Percentiles rank a stretch among this genome's conserved stretches.
These are phyloP conservation scores for Serripes groenlandicus DNA, from an alignment of 2,888 invertebrate genomes.

Conservation along the genomic window DNA sequence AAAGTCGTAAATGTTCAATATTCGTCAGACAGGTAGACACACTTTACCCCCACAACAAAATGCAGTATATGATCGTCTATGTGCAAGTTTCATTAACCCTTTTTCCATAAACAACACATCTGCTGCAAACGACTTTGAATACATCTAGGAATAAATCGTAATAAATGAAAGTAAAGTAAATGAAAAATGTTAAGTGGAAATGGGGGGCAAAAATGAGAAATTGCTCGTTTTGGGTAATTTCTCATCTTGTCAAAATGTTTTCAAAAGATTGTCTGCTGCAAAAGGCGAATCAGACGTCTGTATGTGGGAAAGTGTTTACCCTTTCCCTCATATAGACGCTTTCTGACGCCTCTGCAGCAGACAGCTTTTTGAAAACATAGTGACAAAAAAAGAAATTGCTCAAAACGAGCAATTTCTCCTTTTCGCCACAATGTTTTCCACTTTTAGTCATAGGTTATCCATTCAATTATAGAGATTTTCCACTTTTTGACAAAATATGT, in stretches of 20 bases:
- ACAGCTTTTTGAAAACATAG: not conserved
- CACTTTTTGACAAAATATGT: too few relatives aligned
- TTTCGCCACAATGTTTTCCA: conserved; percentile 10
- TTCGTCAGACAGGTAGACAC: too few relatives aligned
- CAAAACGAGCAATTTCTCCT: not conserved
- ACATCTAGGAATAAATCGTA: too few relatives aligned
- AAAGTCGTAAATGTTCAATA: too few relatives aligned
- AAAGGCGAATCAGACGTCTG: not conserved
- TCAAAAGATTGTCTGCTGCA: not conserved
- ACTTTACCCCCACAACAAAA: too few relatives aligned
- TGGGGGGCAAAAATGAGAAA: not conserved
- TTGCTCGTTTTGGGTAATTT: not conserved
- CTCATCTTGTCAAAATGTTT: not conserved
- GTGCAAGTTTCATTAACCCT: too few relatives aligned
- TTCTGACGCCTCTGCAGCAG: not conserved
- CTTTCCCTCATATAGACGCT: not conserved
- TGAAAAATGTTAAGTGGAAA: not conserved
- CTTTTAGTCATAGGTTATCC: too few relatives aligned
- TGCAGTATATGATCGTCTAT: too few relatives aligned
- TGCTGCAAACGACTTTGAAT: too few relatives aligned
- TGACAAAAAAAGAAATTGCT: not conserved
- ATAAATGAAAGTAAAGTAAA: too few relatives aligned
- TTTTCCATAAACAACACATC: too few relatives aligned
- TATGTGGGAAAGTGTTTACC: not conserved
- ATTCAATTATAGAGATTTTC: too few relatives aligned